Conservation (phyloP, 2,113 vertebrate species). For the Antigone vipio region DNA sequence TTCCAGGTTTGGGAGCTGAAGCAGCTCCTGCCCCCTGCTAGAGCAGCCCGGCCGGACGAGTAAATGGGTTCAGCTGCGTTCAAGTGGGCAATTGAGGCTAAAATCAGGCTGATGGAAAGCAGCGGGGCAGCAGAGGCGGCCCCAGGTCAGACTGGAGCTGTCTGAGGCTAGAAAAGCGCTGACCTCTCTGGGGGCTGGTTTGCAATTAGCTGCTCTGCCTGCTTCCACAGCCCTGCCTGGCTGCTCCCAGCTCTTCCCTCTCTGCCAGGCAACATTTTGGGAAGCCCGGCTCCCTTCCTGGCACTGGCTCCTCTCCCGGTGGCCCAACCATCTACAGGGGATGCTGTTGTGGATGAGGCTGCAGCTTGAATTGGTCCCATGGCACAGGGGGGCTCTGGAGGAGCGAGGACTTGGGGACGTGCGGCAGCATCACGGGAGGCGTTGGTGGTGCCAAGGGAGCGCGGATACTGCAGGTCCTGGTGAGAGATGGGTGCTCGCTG, state of each 20-base stretch:
- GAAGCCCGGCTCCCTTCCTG: not conserved
- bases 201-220: not conserved
- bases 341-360: rapidly evolving
- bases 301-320: rapidly evolving
- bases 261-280: rapidly evolving
- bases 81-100: not conserved
- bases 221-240: not conserved
- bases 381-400: not conserved
- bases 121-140: not conserved
- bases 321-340: not conserved
- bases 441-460: rapidly evolving
- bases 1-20: not conserved
- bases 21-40: not conserved
- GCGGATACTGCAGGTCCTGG: rapidly evolving
- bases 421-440: not conserved
- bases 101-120: not conserved
- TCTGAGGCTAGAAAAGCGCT: not conserved
- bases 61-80: not conserved
- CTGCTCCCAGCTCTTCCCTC: too few relatives aligned
- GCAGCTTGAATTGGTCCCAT: rapidly evolving
- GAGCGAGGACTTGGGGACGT: rapidly evolving
- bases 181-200: not conserved
- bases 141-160: not conserved
- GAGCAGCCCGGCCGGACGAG: rapidly evolving
- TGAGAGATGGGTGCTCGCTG: not conserved